Percentiles rank a stretch among this genome's conserved stretches.
These are phyloP conservation scores for Eclectus roratus DNA, from an alignment of 2,113 vertebrate genomes.

Conservation along the genomic window DNA sequence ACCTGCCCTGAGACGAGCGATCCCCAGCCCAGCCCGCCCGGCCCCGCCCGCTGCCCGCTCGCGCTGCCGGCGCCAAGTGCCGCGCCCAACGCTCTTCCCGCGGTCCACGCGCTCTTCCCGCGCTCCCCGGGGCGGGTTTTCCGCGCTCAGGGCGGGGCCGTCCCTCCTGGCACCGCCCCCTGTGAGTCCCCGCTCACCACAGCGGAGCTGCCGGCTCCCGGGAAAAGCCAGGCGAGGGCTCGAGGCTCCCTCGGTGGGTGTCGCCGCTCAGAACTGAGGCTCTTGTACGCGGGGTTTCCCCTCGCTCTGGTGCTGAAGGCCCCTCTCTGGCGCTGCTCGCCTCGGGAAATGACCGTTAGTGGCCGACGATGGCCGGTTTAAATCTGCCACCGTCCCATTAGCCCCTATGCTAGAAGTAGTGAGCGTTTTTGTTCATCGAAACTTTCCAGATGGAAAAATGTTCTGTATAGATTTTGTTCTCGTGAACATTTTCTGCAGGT, in stretches of 20 bases:
- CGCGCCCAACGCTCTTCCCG: neutral
- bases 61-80: too few relatives aligned
- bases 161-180: too few relatives aligned
- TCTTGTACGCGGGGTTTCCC: too few relatives aligned
- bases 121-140: too few relatives aligned
- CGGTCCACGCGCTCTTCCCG: neutral
- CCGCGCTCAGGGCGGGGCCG: too few relatives aligned
- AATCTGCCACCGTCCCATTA: neutral
- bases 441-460: neutral
- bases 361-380: neutral
- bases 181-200: too few relatives aligned
- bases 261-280: too few relatives aligned
- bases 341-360: neutral
- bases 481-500: neutral
- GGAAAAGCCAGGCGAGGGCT: too few relatives aligned
- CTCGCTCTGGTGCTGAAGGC: neutral
- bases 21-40: too few relatives aligned
- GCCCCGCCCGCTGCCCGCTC: too few relatives aligned
- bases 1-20: too few relatives aligned
- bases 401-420: neutral
- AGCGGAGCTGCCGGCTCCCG: too few relatives aligned
- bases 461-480: neutral
- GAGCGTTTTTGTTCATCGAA: neutral
- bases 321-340: neutral
- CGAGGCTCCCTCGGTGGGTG: rapidly evolving